Evolutionary conservation across 2,888 invertebrate genomes (phyloP).

Genomic region (Andrena dorsata): DNA sequence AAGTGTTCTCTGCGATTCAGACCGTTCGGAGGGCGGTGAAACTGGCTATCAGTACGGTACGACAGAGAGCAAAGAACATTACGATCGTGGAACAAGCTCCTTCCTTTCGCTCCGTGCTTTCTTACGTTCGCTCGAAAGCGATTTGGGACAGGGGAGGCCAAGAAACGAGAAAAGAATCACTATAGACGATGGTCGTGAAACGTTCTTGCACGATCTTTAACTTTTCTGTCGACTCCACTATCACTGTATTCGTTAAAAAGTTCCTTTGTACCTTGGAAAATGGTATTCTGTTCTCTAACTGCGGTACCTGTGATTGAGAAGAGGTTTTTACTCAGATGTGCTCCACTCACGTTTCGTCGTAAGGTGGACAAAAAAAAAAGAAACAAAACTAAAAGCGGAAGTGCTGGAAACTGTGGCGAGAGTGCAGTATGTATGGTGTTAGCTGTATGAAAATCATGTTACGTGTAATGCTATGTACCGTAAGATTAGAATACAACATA

Average conservation of each 20-base stretch:
- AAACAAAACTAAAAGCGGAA: conserved; percentile 56
- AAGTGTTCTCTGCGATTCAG: neutral
- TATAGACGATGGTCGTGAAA: conserved; percentile 19
- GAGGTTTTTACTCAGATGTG: conserved; percentile 63
- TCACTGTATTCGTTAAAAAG: conserved; percentile 28
- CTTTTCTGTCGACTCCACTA: conserved; percentile 16
- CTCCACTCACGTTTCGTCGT: conserved; percentile 79
- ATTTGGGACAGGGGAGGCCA: conserved; percentile 22
- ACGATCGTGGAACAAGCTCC: neutral
- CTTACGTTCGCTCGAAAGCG: conserved; percentile 36
- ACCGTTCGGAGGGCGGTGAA: neutral
- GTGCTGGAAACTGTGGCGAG: conserved; percentile 66
- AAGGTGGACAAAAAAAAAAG: conserved; percentile 62
- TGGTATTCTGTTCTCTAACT: conserved; percentile 48
- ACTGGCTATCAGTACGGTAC: conserved; percentile 20
- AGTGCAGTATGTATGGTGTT: conserved; percentile 83
- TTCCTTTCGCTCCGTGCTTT: conserved; percentile 27
- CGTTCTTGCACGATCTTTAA: conserved; percentile 12
- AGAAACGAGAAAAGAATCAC: conserved; percentile 24
- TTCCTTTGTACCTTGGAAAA: conserved; percentile 38
- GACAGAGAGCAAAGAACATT: conserved; percentile 29
- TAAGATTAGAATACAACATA: conserved; percentile 79
- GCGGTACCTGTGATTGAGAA: conserved; percentile 62
- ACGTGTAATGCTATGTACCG: conserved; percentile 82
- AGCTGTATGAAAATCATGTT: conserved; percentile 83